Evolutionary conservation across 53 echinoderm and acorn worm genomes (phyloP).

Genomic region (Echinarachnius parma): DNA sequence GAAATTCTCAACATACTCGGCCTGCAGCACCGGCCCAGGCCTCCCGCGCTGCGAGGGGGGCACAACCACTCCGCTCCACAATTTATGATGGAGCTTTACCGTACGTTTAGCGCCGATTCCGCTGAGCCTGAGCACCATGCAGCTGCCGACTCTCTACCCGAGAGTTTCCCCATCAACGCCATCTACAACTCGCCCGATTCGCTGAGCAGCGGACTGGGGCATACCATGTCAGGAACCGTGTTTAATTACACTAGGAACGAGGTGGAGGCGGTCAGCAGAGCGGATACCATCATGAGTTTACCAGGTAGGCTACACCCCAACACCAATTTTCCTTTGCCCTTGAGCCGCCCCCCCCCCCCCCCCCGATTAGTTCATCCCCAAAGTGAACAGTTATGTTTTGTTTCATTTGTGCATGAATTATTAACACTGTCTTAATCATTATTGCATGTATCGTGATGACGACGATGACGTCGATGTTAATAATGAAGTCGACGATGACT

Average conservation of each 20-base stretch:
- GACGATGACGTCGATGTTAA: no score
- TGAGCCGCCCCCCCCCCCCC: no score
- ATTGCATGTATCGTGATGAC: no score
- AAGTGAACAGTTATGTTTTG: no score
- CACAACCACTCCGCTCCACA: slow-evolving; percentile 89
- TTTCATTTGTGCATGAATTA: no score
- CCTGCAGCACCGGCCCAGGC: slow-evolving; percentile 78
- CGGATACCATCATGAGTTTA: slow-evolving; percentile 98
- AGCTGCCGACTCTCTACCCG: not conserved
- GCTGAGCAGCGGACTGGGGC: slow-evolving; percentile 9
- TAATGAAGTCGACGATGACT: no score
- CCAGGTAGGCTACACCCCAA: no score
- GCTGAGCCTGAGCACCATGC: slow-evolving; percentile 40
- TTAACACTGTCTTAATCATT: no score
- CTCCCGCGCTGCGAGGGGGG: slow-evolving; percentile 60
- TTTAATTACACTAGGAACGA: slow-evolving; percentile 94
- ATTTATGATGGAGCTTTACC: slow-evolving; percentile 97
- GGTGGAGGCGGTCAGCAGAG: slow-evolving; percentile 72
- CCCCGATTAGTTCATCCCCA: no score
- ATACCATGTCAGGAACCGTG: slow-evolving; percentile 56
- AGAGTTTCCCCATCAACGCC: slow-evolving; percentile 14
- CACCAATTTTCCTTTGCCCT: no score
- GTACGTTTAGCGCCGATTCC: slow-evolving; percentile 63
- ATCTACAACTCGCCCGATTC: slow-evolving; percentile 33
- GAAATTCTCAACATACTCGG: slow-evolving; percentile 89